Evolutionary conservation across 2,888 invertebrate genomes (phyloP).

Genomic region (Sinhomidia bicolor): DNA sequence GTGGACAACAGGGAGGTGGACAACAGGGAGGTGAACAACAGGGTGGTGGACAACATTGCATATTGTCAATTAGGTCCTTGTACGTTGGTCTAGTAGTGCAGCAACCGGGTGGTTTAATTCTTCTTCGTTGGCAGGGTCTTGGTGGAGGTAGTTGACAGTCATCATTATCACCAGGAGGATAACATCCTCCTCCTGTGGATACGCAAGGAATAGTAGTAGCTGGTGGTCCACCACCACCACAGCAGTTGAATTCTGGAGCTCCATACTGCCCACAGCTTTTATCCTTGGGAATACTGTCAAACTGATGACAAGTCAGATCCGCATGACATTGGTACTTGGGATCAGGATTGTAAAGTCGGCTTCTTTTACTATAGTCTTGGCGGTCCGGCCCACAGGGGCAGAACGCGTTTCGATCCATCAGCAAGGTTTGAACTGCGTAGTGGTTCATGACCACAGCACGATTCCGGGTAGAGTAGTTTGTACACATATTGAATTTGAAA

Average conservation of each 20-base stretch:
- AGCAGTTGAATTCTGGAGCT: neutral
- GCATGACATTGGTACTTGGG: conserved; percentile 49
- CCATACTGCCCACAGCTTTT: conserved; percentile 13
- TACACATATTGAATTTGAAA: too few relatives aligned
- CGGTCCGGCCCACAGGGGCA: conserved; percentile 44
- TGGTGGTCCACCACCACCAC: conserved; percentile 12
- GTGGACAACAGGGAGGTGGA: neutral
- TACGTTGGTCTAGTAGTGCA: neutral
- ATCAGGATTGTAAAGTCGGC: conserved; percentile 64
- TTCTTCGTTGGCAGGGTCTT: neutral
- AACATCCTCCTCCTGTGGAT: neutral
- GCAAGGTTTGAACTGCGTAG: conserved; percentile 18
- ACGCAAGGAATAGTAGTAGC: conserved; percentile 6
- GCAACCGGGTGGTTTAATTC: conserved; percentile 1
- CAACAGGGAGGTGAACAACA: too few relatives aligned
- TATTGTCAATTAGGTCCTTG: neutral
- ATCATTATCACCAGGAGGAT: neutral
- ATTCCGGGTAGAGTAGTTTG: conserved; percentile 45
- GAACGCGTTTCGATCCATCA: neutral
- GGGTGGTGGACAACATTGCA: conserved; percentile 21
- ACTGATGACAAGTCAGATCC: conserved; percentile 36
- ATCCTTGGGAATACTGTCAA: conserved; percentile 29
- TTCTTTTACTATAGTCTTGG: conserved; percentile 48
- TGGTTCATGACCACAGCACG: conserved; percentile 41
- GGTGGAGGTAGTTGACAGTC: neutral